Conservation (phyloP, 2,888 invertebrate species). For the Helleia helle region DNA sequence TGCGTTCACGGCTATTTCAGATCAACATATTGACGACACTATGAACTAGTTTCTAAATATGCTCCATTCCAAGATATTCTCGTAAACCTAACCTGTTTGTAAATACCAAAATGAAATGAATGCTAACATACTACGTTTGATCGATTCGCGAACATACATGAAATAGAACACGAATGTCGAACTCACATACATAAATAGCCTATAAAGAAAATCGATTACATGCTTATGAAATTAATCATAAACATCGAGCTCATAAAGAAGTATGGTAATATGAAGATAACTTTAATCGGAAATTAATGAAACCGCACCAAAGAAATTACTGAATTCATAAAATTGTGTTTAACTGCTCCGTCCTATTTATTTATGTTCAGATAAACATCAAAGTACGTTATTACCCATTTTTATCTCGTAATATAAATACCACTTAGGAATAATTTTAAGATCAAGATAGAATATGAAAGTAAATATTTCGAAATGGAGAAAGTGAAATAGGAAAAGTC, state of each 20-base stretch:
- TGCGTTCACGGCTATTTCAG: conserved; percentile 8
- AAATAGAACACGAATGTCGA: background rate
- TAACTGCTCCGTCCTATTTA: conserved; percentile 11
- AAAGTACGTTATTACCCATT: background rate
- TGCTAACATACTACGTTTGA: conserved; percentile 3
- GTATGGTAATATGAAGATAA: conserved; percentile 8
- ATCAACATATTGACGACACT: conserved; percentile 7
- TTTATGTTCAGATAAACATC: conserved; percentile 8
- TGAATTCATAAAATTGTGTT: conserved; percentile 12
- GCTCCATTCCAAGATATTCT: conserved; percentile 8
- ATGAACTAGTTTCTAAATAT: conserved; percentile 10
- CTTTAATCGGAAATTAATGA: conserved; percentile 14
- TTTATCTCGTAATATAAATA: conserved; percentile 3
- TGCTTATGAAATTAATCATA: conserved; percentile 38
- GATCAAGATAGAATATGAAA: background rate
- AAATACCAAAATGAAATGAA: conserved; percentile 6
- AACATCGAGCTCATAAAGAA: conserved; percentile 23
- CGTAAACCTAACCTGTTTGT: conserved; percentile 7
- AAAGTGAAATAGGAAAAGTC: background rate
- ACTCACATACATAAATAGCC: conserved; percentile 6
- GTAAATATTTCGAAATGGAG: background rate
- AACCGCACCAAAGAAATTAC: conserved; percentile 9
- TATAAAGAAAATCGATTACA: conserved; percentile 61
- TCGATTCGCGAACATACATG: background rate
- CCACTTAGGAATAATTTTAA: background rate